Percentiles rank a stretch among this genome's conserved stretches.
Evolutionary conservation across 1,140 invertebrate genomes (phyloP).

Genomic region (Drosophila jambulina): DNA sequence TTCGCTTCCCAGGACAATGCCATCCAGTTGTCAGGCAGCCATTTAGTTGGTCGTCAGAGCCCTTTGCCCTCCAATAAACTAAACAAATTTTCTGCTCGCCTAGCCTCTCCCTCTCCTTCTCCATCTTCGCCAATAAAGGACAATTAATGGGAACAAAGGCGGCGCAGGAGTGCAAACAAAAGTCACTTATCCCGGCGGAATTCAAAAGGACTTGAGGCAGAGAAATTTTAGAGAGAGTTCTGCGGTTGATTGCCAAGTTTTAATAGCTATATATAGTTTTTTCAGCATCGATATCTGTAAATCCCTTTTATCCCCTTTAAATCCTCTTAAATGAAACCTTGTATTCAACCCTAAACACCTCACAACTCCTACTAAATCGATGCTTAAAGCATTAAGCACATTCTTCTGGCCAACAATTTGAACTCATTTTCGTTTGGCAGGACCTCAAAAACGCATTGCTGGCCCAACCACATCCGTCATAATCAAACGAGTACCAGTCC

Average conservation of each 20-base stretch:
- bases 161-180: constrained; percentile 12
- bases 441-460: constrained; percentile 26
- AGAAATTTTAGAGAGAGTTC: neutral
- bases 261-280: neutral
- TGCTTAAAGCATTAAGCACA: constrained; percentile 16
- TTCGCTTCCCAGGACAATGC: constrained; percentile 37
- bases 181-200: constrained; percentile 19
- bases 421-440: constrained; percentile 25
- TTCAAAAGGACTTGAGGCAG: neutral
- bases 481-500: constrained; percentile 39
- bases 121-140: constrained; percentile 1
- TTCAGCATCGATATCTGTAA: too few species aligned
- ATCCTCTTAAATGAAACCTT: neutral
- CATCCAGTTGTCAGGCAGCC: constrained; percentile 48
- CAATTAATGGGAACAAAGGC: constrained; percentile 23
- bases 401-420: constrained; percentile 16
- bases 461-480: constrained; percentile 39
- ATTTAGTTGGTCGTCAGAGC: constrained; percentile 37
- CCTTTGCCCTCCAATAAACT: constrained; percentile 57
- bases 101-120: constrained; percentile 2
- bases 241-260: neutral
- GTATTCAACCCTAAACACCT: neutral
- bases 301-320: neutral
- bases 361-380: neutral
- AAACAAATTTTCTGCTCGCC: constrained; percentile 67